phyloP scores from a whole-genome alignment of 2,888 invertebrate genomes.

The Stenchaetothrips biformis region DNA sequence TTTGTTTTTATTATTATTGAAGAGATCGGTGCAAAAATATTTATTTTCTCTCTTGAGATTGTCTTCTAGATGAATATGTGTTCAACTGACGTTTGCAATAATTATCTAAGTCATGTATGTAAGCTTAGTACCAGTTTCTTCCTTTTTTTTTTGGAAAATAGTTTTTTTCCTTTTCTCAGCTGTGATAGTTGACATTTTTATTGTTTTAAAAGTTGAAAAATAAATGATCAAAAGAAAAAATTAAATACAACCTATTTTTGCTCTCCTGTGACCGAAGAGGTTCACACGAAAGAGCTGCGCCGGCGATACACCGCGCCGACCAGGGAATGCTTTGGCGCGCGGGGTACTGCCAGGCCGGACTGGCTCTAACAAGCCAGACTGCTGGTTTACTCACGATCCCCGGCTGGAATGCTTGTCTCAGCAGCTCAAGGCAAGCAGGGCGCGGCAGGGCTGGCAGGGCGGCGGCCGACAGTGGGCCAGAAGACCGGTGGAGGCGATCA shows the following conservation, averaged over 20 bases:
- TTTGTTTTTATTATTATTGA: too few relatives aligned
- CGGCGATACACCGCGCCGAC: not conserved
- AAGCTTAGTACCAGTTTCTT: not conserved
- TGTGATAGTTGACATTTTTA: not conserved
- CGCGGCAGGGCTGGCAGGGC: too few relatives aligned
- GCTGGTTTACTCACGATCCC: not conserved
- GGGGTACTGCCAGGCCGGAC: not conserved
- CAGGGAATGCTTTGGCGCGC: not conserved
- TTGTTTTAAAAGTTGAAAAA: not conserved
- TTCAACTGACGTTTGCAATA: not conserved
- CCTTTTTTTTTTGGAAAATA: not conserved
- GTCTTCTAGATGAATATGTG: not conserved
- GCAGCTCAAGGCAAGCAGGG: not conserved
- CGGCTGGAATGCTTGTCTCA: not conserved
- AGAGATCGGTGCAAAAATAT: not conserved
- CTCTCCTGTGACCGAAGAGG: not conserved
- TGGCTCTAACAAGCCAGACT: not conserved
- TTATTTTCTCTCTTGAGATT: not conserved
- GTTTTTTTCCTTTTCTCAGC: not conserved
- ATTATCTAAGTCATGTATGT: too few relatives aligned
- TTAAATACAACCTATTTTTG: not conserved
- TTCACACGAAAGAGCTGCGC: too few relatives aligned
- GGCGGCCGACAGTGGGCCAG: too few relatives aligned
- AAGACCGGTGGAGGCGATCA: too few relatives aligned
- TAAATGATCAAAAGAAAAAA: not conserved